A percentile compares a stretch with the other conserved stretches of the same genome.
phyloP scores from a whole-genome alignment of 2,113 vertebrate genomes.

The Perca flavescens region DNA sequence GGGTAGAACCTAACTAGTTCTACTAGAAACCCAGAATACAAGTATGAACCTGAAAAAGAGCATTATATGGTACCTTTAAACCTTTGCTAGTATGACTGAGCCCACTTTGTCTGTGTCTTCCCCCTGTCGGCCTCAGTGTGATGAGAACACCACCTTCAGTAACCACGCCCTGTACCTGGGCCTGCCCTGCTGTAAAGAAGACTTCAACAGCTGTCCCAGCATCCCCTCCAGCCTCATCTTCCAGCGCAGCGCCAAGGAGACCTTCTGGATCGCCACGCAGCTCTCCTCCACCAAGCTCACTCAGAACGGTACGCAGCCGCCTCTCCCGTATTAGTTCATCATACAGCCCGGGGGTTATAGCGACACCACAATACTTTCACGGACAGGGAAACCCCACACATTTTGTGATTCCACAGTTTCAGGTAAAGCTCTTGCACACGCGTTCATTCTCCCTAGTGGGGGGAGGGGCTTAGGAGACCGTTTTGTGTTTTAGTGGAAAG shows the following conservation, averaged over 20 bases:
- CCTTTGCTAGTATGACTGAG: neutral
- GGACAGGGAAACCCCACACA: too few relatives aligned
- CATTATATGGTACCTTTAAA: too few relatives aligned
- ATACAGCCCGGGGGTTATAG: too few relatives aligned
- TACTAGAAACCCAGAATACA: too few relatives aligned
- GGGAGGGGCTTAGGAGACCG: too few relatives aligned
- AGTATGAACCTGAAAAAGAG: too few relatives aligned
- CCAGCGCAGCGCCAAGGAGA: conserved; percentile 97
- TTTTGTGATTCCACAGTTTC: too few relatives aligned
- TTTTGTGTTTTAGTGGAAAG: too few relatives aligned
- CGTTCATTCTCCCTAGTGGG: too few relatives aligned
- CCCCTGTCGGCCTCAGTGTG: conserved; percentile 85
- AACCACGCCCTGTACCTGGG: conserved; percentile 97
- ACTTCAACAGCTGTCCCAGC: conserved; percentile 92
- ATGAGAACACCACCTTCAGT: conserved; percentile 97
- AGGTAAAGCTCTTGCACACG: neutral
- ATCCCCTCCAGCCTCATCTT: conserved; percentile 96
- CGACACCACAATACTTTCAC: too few relatives aligned
- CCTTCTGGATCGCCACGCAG: conserved; percentile 95
- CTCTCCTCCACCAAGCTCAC: conserved; percentile 98
- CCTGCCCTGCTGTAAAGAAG: conserved; percentile 97
- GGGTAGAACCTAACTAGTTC: too few relatives aligned
- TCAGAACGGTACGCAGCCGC: conserved; percentile 89
- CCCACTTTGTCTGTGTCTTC: neutral
- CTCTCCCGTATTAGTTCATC: too few relatives aligned